These are phyloP conservation scores for Lophura swinhoii DNA, from an alignment of 2,797 vertebrate species.

Conservation along the genomic window DNA sequence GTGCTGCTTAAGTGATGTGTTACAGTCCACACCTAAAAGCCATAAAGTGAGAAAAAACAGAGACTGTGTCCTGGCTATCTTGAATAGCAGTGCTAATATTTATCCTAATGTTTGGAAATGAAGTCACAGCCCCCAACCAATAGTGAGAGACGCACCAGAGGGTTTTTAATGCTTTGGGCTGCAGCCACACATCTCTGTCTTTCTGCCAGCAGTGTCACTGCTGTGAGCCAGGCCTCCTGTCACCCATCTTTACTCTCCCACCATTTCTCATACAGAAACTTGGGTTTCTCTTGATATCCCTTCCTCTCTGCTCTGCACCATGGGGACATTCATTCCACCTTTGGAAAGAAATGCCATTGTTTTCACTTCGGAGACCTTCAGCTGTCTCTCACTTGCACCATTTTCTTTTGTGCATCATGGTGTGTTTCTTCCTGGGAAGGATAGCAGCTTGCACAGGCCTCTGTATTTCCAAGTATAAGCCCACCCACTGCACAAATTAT, in stretches of 20 bases:
- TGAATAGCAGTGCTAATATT: constrained; percentile 27
- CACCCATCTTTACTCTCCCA: constrained; percentile 14
- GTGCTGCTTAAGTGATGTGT: constrained; percentile 11
- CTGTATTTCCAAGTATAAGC: constrained; percentile 45
- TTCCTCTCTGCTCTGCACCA: background rate
- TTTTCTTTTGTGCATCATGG: background rate
- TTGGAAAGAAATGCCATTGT: background rate
- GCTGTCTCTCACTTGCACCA: background rate
- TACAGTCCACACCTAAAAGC: constrained; percentile 61
- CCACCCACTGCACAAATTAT: constrained; percentile 56
- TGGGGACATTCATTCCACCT: background rate
- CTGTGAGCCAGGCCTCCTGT: constrained; percentile 15
- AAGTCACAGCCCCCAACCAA: constrained; percentile 46
- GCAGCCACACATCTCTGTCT: constrained; percentile 36
- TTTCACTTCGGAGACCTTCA: background rate
- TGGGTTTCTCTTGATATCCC: constrained; percentile 23
- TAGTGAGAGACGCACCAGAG: constrained; percentile 38
- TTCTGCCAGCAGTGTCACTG: background rate
- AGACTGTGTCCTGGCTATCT: constrained; percentile 42
- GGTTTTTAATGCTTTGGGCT: constrained; percentile 41
- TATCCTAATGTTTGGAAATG: constrained; percentile 49
- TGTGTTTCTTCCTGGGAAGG: constrained; percentile 45
- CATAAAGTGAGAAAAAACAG: constrained; percentile 44
- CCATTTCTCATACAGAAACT: constrained; percentile 16
- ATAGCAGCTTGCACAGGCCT: constrained; percentile 31